Evolutionary conservation across 2,113 vertebrate genomes (phyloP), one percentile per base, ranked within the genome.

Genomic region (Gobius niger): DNA sequence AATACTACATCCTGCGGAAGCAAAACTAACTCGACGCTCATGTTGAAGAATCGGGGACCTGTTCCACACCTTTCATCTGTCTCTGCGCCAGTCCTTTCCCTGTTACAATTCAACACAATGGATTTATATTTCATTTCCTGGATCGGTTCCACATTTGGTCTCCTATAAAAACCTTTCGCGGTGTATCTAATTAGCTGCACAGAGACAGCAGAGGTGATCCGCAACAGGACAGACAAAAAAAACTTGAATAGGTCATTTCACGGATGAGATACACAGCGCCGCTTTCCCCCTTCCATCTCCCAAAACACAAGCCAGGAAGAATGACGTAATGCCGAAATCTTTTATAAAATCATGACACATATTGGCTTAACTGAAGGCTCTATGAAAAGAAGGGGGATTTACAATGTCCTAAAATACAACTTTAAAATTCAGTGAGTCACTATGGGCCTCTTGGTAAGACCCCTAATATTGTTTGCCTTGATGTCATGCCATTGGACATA

Each of bases 171-270:
- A 71, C 66, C 40, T 14, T 42, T 76, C 65, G 74, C 57, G 79
- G 70, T 85, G 73, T 74, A 85, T 84, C 86, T 85, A 87, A 85
- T 88, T 87, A 89, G 73, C 81, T 67, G 72, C 82, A 82, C 67
- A 70, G 60, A 73, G 69, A 66, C 78, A 80, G 70, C 68, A 60
- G 57, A 87, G 80, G 68, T 72, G 79, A 82, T 77, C 80, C 65
- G 80, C 72, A 64, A 70, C 75, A 75, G 79, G 73, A 74, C 79
- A 75, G 77, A 86, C 63, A 74, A 70, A 80, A 60, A 57, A 67
- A 80, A 76, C 74, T 79, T 85, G 87, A 91, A 88, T 78, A 79
- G 85, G 79, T 83, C 79, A 84, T 90, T 89, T 91, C 87, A 91
- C 24, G 77, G 84, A 85, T 83, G 83, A 80, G 14, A 15, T 42